phyloP scores from a whole-genome alignment of 2,888 invertebrate species.

The Macropis europaea region DNA sequence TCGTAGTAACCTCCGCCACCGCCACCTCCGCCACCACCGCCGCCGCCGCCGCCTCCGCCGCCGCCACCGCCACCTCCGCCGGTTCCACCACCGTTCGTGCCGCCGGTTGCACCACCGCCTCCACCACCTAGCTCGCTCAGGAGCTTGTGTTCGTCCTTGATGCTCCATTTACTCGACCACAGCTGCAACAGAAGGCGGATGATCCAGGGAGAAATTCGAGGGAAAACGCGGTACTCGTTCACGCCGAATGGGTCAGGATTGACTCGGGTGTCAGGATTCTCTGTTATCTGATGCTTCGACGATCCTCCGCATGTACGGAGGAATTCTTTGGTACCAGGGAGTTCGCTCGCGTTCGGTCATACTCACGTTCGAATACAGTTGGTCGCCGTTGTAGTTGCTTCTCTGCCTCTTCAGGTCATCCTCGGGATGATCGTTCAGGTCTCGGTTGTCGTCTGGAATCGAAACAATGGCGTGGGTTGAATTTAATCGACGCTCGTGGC shows the following conservation, averaged over 20 bases:
- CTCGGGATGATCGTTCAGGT: constrained; percentile 92
- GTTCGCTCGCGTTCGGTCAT: background rate
- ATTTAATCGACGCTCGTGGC: too few relatives aligned
- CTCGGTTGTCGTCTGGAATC: constrained; percentile 90
- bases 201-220: constrained; percentile 57
- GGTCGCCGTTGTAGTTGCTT: constrained; percentile 93
- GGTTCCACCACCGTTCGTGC: constrained; percentile 78
- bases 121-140: constrained; percentile 87
- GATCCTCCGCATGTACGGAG: too few relatives aligned
- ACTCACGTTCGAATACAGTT: constrained; percentile 94
- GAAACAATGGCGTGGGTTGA: constrained; percentile 1
- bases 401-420: constrained; percentile 94
- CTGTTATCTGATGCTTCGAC: too few relatives aligned
- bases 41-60: constrained; percentile 81
- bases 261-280: constrained; percentile 39
- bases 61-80: constrained; percentile 78
- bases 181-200: constrained; percentile 81
- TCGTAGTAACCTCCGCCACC: constrained; percentile 79
- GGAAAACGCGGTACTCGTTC: constrained; percentile 27
- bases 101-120: constrained; percentile 77
- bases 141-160: constrained; percentile 94
- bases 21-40: constrained; percentile 80
- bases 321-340: background rate
- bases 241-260: constrained; percentile 36
- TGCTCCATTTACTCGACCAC: constrained; percentile 94